These are phyloP conservation scores for Ellobium chinense DNA, from an alignment of 2,888 invertebrate genomes.

Conservation along the genomic window DNA sequence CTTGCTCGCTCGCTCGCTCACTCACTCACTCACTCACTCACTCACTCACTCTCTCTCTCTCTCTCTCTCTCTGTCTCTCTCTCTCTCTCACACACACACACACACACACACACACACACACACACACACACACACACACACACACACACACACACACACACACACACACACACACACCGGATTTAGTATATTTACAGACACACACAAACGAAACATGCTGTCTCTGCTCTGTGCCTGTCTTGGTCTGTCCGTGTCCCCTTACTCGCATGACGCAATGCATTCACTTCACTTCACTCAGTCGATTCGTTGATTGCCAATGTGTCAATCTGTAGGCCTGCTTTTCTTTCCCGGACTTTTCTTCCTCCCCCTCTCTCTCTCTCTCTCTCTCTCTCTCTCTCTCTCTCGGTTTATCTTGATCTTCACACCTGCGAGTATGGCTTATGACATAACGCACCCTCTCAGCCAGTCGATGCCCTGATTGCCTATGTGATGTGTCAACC, in stretches of 20 bases:
- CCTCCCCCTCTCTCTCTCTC: conserved; percentile 36
- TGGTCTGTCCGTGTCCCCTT: background rate
- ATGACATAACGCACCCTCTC: no score
- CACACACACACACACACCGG: conserved; percentile 22
- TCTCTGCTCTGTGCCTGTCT: background rate
- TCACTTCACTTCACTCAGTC: no score
- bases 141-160: background rate
- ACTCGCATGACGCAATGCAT: no score
- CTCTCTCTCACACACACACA: background rate
- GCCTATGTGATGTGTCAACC: no score
- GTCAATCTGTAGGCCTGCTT: background rate
- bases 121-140: background rate
- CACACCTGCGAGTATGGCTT: background rate
- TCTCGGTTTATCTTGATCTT: no score
- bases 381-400: conserved; percentile 13
- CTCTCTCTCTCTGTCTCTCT: conserved; percentile 25
- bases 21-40: background rate
- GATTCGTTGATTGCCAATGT: no score
- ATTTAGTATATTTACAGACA: background rate
- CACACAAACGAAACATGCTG: background rate
- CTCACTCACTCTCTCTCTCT: conserved; percentile 17
- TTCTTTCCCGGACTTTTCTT: conserved; percentile 30
- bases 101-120: background rate
- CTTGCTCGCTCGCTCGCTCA: background rate
- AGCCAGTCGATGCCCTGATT: background rate